These are phyloP conservation scores for Theonella swinhoei DNA, from an alignment of 37 sponge, comb jelly and placozoan species.

Conservation along the genomic window DNA sequence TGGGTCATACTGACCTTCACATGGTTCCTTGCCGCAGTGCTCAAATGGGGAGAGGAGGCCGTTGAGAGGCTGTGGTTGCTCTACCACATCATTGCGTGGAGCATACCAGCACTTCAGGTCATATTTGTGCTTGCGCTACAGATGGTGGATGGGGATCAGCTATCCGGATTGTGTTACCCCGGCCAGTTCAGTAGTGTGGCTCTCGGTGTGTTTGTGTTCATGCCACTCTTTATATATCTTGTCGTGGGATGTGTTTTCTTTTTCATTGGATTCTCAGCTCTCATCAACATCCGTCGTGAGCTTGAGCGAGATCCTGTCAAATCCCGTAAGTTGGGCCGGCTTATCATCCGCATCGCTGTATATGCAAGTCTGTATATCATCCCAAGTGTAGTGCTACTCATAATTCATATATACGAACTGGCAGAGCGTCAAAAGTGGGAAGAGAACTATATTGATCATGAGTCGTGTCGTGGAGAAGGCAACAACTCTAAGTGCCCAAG, in stretches of 20 bases:
- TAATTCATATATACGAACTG: conserved; percentile 63
- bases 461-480: not conserved
- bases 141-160: conserved; percentile 87
- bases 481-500: not conserved
- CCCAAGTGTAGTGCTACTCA: conserved; percentile 73
- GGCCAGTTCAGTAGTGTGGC: conserved; percentile 60
- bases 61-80: conserved; percentile 76
- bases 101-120: conserved; percentile 70
- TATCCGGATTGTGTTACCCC: conserved; percentile 76
- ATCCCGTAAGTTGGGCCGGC: conserved; percentile 69
- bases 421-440: conserved; percentile 61
- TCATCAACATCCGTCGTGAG: conserved; percentile 63
- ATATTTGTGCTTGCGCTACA: conserved; percentile 62
- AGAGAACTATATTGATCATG: not conserved
- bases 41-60: conserved; percentile 97
- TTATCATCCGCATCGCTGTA: conserved; percentile 81
- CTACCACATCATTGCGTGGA: conserved; percentile 90
- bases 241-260: conserved; percentile 66
- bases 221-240: conserved; percentile 70
- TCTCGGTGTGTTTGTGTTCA: conserved; percentile 78
- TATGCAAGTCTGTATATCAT: conserved; percentile 82
- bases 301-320: conserved; percentile 62
- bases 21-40: conserved; percentile 92
- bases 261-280: conserved; percentile 68
- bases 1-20: conserved; percentile 91